phyloP scores from a whole-genome alignment of 2,113 vertebrate species.

The Indri indri region DNA sequence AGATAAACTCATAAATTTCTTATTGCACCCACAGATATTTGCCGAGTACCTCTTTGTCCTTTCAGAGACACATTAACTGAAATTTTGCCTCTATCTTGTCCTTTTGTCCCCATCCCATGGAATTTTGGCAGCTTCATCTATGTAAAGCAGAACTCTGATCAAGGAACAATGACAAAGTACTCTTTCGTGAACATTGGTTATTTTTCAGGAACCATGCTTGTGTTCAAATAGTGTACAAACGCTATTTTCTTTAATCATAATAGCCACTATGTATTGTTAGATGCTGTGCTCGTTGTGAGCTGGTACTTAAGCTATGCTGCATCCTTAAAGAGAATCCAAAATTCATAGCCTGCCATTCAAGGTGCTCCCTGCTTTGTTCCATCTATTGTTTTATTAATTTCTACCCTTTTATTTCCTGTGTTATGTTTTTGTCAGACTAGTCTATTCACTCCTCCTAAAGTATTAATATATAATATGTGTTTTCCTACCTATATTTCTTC shows the following conservation, averaged over 20 bases:
- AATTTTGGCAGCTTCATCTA: not conserved
- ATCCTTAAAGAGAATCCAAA: not conserved
- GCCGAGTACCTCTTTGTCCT: not conserved
- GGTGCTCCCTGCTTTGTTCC: not conserved
- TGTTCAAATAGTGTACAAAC: not conserved
- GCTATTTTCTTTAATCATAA: not conserved
- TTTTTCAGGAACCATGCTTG: not conserved
- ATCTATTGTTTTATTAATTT: not conserved
- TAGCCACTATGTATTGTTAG: not conserved
- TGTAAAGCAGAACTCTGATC: not conserved
- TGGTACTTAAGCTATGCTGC: not conserved
- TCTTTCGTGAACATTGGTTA: not conserved
- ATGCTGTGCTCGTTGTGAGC: not conserved
- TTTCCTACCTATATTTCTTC: not conserved
- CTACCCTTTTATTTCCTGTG: not conserved
- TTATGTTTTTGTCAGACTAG: not conserved
- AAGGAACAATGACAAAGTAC: not conserved
- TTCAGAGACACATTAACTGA: not conserved
- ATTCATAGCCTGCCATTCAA: not conserved
- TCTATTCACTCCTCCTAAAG: not conserved
- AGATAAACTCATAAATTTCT: not conserved
- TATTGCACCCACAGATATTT: not conserved
- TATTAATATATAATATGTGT: not conserved
- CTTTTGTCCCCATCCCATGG: not conserved
- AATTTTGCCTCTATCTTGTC: not conserved